Percentiles rank a stretch among this genome's conserved stretches.
These are phyloP conservation scores for Microctonus aethiopoides DNA, from an alignment of 2,888 invertebrate genomes.

Conservation along the genomic window DNA sequence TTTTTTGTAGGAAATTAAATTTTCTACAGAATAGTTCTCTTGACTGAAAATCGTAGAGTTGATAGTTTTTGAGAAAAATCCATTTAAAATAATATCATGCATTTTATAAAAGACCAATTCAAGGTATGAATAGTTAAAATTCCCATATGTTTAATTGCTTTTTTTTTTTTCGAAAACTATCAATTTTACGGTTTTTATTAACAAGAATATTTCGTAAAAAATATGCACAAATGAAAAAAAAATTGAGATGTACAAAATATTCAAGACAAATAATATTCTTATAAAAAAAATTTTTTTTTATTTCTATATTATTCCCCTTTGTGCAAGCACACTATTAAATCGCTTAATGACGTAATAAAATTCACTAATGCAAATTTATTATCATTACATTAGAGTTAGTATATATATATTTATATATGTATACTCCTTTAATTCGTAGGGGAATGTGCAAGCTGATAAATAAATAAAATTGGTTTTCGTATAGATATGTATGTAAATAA, in stretches of 20 bases:
- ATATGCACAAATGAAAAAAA: not conserved
- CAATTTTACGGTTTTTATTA: too few species aligned
- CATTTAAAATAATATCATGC: too few species aligned
- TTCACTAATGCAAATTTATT: slow-evolving; percentile 10
- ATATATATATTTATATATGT: slow-evolving; percentile 19
- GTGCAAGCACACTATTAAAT: slow-evolving; percentile 23
- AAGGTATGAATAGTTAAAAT: too few species aligned
- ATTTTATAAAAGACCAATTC: too few species aligned
- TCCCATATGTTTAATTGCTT: too few species aligned
- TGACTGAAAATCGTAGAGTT: too few species aligned
- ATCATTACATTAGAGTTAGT: slow-evolving; percentile 21
- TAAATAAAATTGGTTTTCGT: too few species aligned
- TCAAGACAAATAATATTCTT: not conserved
- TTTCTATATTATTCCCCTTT: not conserved
- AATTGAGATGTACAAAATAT: not conserved
- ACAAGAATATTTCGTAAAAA: not conserved
- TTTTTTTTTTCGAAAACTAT: too few species aligned
- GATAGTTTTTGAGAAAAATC: too few species aligned
- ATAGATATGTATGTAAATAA: not conserved
- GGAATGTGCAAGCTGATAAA: too few species aligned
- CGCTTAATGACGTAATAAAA: slow-evolving; percentile 16
- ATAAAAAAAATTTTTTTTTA: not conserved
- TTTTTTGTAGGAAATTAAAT: too few species aligned
- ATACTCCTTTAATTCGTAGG: not conserved
- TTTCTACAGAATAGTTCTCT: too few species aligned